A percentile compares a stretch with the other conserved stretches of the same genome.
phyloP scores from a whole-genome alignment of 2,797 vertebrate species.

The Numenius phaeopus region DNA sequence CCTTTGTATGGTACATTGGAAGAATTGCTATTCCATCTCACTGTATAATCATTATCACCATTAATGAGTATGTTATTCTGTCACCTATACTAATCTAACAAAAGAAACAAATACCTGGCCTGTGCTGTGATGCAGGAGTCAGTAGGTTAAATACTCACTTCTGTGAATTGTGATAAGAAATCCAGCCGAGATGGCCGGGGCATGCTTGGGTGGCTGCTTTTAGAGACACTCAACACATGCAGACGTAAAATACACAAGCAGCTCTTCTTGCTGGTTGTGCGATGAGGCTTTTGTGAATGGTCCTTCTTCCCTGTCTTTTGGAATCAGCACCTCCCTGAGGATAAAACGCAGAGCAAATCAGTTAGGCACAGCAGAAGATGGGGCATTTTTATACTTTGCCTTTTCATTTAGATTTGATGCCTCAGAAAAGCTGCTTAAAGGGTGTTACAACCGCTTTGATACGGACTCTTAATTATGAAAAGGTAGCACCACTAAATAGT shows the following conservation, averaged over 20 bases:
- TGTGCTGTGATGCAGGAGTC: slow-evolving; percentile 31
- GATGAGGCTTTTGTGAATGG: slow-evolving; percentile 27
- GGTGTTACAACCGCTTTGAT: slow-evolving; percentile 74
- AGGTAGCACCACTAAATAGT: slow-evolving; percentile 60
- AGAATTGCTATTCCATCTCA: slow-evolving; percentile 41
- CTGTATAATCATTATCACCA: slow-evolving; percentile 51
- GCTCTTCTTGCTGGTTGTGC: neutral
- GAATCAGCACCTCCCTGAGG: slow-evolving; percentile 51
- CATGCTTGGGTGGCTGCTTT: neutral
- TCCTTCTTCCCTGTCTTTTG: neutral
- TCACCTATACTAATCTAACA: slow-evolving; percentile 46
- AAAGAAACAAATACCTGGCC: slow-evolving; percentile 57
- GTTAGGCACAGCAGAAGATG: slow-evolving; percentile 68
- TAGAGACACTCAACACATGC: neutral
- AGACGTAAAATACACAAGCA: neutral
- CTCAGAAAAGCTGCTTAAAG: slow-evolving; percentile 71
- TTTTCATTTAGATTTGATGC: slow-evolving; percentile 66
- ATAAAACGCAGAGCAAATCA: slow-evolving; percentile 74
- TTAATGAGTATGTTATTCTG: slow-evolving; percentile 58
- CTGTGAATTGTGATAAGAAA: slow-evolving; percentile 26
- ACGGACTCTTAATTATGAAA: slow-evolving; percentile 72
- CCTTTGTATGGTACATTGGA: neutral
- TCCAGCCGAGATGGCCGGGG: neutral
- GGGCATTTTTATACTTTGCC: slow-evolving; percentile 52
- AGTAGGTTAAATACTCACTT: slow-evolving; percentile 41